phyloP scores from a whole-genome alignment of 2,797 vertebrate genomes.

The Smutsia temminckii region DNA sequence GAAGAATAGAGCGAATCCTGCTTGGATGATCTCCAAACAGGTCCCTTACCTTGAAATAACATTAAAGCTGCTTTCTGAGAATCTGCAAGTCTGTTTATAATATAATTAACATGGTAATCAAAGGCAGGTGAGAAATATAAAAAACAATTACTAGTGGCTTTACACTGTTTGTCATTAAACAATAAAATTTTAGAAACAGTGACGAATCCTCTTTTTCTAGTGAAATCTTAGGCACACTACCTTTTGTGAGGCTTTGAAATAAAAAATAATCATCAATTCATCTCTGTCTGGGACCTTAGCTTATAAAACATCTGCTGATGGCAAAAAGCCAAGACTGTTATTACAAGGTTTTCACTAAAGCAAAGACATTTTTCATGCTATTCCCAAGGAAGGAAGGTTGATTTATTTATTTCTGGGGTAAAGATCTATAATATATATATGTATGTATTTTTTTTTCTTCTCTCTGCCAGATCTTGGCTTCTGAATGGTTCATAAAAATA shows the following conservation, averaged over 20 bases:
- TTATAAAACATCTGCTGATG: conserved; percentile 58
- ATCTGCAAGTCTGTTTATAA: conserved; percentile 50
- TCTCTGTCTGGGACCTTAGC: conserved; percentile 46
- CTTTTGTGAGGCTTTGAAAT: conserved; percentile 54
- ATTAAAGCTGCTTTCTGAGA: conserved; percentile 22
- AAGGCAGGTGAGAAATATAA: conserved; percentile 71
- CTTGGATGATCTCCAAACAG: background rate
- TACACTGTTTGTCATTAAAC: conserved; percentile 70
- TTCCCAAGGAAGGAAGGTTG: conserved; percentile 47
- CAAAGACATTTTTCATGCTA: conserved; percentile 56
- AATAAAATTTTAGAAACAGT: conserved; percentile 67
- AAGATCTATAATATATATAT: background rate
- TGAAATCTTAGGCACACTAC: conserved; percentile 40
- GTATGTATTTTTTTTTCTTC: background rate
- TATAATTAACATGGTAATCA: conserved; percentile 73
- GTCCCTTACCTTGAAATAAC: conserved; percentile 43
- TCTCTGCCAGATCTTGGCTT: conserved; percentile 27
- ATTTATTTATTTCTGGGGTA: conserved; percentile 33
- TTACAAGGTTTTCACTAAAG: conserved; percentile 23
- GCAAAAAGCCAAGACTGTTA: conserved; percentile 31
- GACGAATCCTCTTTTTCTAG: conserved; percentile 73
- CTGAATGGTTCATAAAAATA: conserved; percentile 47
- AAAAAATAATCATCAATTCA: conserved; percentile 19
- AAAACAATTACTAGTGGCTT: conserved; percentile 69
- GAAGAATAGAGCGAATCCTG: background rate